Evolutionary conservation across 2,888 invertebrate species (phyloP), one percentile per base, ranked within the genome.

Genomic region (Synanthedon tipuliformis): DNA sequence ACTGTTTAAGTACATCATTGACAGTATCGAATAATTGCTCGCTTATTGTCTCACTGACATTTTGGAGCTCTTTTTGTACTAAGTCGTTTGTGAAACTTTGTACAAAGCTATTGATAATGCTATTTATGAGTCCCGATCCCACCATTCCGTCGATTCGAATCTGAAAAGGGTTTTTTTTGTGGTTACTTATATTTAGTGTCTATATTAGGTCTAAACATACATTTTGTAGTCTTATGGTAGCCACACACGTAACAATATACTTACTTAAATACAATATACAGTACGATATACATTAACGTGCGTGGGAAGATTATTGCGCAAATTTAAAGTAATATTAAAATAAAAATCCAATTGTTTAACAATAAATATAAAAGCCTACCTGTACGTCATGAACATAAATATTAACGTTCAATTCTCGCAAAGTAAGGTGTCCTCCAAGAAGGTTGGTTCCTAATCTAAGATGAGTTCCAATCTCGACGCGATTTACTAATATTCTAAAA

Each of bases 401-500:
- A 1, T 65, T 61, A 53, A 80, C 69, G 50, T 71, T 60, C 41
- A 80, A 60, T 45, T 73, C 66, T 40, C 79, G 63, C 18, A 80
- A 64, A 15, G 67, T 23, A n/a, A 79, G 59, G 45, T 71, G 65
- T 13, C 56, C 56, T 13, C 78, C 77, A 0, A 69, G 10, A 0
- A 77, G 16, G 52, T 63, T 73, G 16, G 73, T 69, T 48, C 79
- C 79, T 50, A 80, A 48, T 40, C 76, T 67, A 41, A 65, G 52
- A 53, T 75, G 69, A 18, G 73, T 59, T 11, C 65, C 65, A 2
- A 72, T 41, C 18, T 75, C 73, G 3, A 79, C 54, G 4, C 78
- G 75, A 59, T 78, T 73, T 45, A 75, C 52, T 59, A 78, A 77
- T 3, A 79, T 50, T 55, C 79, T 80, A 61, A 13, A 53, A 34